Evolutionary conservation across 1,140 invertebrate genomes (phyloP), one percentile per base, ranked within the genome.

Genomic region (Colletes gigas): DNA sequence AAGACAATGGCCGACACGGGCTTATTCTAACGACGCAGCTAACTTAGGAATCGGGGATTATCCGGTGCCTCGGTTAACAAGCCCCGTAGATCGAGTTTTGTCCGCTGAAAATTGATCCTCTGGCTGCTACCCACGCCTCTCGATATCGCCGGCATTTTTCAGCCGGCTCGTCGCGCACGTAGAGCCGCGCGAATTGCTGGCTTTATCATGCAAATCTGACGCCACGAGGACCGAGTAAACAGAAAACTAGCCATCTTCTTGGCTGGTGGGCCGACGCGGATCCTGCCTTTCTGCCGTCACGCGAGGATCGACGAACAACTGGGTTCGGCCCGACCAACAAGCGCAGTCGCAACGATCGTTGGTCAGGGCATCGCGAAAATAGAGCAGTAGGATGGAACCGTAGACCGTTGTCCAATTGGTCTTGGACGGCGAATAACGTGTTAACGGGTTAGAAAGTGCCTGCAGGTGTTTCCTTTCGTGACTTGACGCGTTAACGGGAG

Each of bases 1-100:
- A 80, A 89, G 86, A 92, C 91, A 92, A 92, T 91, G 84, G 82
- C 21, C 17, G 55, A 88, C 82, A 87, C 62, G 81, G 72, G 77
- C 84, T 91, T 85, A 86, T 65, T 81, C 78, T 87, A 86, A 91
- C 88, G 86, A 90, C 71, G 78, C 78, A 60, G 77, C 78, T 82
- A 72, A 82, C 78, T 87, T 84, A 71, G 73, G 74, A 86, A 84
- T 74, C 71, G 15, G 44, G 74, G 82, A 90, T 87, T 90, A 89
- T 81, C 66, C 71, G 68, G 77, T 15, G 66, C 12, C 54, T 39
- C 71, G 86, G 72, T 71, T 88, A 89, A 85, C 84, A 84, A 88
- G 82, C 76, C 21, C 12, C 63, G 77, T 68, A 71, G 67, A 73
- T 81, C 78, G 78, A 79, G 44, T 70, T 86, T 76, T 83, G 76